These are phyloP conservation scores for Papilio demoleus DNA, from an alignment of 2,888 invertebrate genomes.

Conservation along the genomic window DNA sequence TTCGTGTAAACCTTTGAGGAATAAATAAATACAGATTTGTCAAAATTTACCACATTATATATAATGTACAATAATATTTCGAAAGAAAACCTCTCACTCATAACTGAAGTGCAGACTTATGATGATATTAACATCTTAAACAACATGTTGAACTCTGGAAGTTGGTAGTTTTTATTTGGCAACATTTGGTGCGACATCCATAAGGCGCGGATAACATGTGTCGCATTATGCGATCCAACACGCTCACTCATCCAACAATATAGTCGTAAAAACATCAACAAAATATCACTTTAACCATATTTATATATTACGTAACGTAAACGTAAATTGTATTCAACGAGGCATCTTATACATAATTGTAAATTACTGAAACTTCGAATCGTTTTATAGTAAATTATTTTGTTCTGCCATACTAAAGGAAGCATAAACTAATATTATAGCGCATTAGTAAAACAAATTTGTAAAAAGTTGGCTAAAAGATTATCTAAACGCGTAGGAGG, in stretches of 20 bases:
- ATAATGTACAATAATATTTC: not conserved
- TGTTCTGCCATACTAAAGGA: too few relatives aligned
- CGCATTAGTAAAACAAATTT: not conserved
- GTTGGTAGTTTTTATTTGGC: constrained; percentile 42
- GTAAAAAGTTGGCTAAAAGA: constrained; percentile 8
- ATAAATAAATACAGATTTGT: not conserved
- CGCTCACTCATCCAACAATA: constrained; percentile 54
- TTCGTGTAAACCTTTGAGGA: not conserved
- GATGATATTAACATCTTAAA: constrained; percentile 17
- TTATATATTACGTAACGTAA: not conserved
- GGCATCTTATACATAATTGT: not conserved
- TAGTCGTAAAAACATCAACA: constrained; percentile 48
- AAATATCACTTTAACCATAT: constrained; percentile 25
- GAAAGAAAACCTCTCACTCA: too few relatives aligned
- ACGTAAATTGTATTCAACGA: not conserved
- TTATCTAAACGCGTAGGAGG: constrained; percentile 37
- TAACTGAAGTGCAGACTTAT: constrained; percentile 6
- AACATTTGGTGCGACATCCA: constrained; percentile 41
- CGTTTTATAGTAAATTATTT: not conserved
- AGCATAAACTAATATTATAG: too few relatives aligned
- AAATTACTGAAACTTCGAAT: not conserved
- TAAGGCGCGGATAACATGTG: constrained; percentile 52
- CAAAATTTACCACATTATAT: too few relatives aligned
- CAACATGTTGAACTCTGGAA: constrained; percentile 27
- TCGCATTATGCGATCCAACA: constrained; percentile 66